phyloP scores from a whole-genome alignment of 2,797 vertebrate species.

The Hyperoplus lanceolatus region DNA sequence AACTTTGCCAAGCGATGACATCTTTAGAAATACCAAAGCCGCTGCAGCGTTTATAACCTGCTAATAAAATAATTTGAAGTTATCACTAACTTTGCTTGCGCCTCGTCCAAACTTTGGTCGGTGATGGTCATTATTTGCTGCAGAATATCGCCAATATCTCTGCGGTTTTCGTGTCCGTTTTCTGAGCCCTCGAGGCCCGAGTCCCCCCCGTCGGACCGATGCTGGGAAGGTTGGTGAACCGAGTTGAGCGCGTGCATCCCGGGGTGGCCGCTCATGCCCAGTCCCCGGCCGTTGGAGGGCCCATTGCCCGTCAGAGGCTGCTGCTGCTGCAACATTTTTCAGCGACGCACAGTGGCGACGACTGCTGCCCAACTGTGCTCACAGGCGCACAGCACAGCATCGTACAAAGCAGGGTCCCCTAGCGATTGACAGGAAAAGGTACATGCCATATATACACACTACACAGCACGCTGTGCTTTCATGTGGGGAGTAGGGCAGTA shows the following conservation, averaged over 20 bases:
- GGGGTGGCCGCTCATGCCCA: slow-evolving; percentile 84
- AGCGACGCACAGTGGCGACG: slow-evolving; percentile 83
- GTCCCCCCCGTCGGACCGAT: slow-evolving; percentile 81
- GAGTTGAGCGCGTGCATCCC: slow-evolving; percentile 85
- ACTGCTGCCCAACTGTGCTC: slow-evolving; percentile 74
- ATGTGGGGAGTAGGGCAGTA: not conserved
- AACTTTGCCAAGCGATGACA: slow-evolving; percentile 69
- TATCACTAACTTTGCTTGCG: slow-evolving; percentile 92
- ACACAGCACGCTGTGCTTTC: not conserved
- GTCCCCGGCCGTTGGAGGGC: slow-evolving; percentile 86
- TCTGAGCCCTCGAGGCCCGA: slow-evolving; percentile 89
- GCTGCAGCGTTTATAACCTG: not conserved
- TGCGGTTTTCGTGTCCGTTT: slow-evolving; percentile 89
- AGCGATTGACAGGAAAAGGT: slow-evolving; percentile 68
- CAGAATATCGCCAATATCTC: slow-evolving; percentile 94
- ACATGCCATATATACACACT: slow-evolving; percentile 25
- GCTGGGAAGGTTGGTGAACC: slow-evolving; percentile 80
- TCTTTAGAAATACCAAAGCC: slow-evolving; percentile 39
- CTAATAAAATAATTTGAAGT: slow-evolving; percentile 15
- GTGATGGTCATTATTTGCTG: slow-evolving; percentile 98
- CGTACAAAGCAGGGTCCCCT: slow-evolving; percentile 71
- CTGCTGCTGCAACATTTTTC: slow-evolving; percentile 86
- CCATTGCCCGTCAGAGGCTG: slow-evolving; percentile 87
- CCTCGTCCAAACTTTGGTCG: slow-evolving; percentile 97
- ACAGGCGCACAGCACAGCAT: slow-evolving; percentile 43